Percentiles rank a stretch among this genome's conserved stretches.
phyloP scores from a whole-genome alignment of 2,888 invertebrate genomes.

The Bombylius major region DNA sequence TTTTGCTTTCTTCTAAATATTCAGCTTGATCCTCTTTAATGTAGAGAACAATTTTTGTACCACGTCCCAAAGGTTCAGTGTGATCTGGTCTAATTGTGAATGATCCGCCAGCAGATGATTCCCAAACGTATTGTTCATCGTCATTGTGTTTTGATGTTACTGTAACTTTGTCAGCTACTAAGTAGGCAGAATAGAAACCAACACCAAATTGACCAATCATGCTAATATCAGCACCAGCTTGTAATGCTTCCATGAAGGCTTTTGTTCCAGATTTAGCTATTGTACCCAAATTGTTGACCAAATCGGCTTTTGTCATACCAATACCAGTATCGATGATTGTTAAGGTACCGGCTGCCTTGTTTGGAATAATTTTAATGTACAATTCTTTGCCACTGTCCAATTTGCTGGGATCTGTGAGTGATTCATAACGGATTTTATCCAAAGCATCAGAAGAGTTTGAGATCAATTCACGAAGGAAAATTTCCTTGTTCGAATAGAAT shows the following conservation, averaged over 20 bases:
- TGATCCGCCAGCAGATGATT: slow-evolving; percentile 95
- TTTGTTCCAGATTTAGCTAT: slow-evolving; percentile 99
- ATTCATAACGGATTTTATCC: slow-evolving; percentile 91
- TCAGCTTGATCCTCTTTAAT: slow-evolving; percentile 95
- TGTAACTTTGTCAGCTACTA: slow-evolving; percentile 87
- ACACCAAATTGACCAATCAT: slow-evolving; percentile 99
- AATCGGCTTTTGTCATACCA: slow-evolving; percentile 99
- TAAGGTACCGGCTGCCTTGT: slow-evolving; percentile 87
- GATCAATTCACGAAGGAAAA: slow-evolving; percentile 96
- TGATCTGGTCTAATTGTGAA: slow-evolving; percentile 77
- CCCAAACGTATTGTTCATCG: slow-evolving; percentile 97
- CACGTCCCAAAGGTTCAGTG: slow-evolving; percentile 75
- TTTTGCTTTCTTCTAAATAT: slow-evolving; percentile 84
- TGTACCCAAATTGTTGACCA: slow-evolving; percentile 96
- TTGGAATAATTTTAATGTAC: slow-evolving; percentile 91
- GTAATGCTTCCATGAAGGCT: slow-evolving; percentile 99
- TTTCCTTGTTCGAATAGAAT: slow-evolving; percentile 99
- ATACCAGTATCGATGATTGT: slow-evolving; percentile 93
- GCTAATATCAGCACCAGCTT: slow-evolving; percentile 97
- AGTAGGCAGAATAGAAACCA: slow-evolving; percentile 97
- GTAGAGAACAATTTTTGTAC: slow-evolving; percentile 87
- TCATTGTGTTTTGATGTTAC: slow-evolving; percentile 95
- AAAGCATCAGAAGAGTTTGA: slow-evolving; percentile 95
- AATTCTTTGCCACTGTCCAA: slow-evolving; percentile 90
- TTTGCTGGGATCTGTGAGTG: slow-evolving; percentile 88